Evolutionary conservation across 2,113 vertebrate genomes (phyloP).

Genomic region (Aegypius monachus): DNA sequence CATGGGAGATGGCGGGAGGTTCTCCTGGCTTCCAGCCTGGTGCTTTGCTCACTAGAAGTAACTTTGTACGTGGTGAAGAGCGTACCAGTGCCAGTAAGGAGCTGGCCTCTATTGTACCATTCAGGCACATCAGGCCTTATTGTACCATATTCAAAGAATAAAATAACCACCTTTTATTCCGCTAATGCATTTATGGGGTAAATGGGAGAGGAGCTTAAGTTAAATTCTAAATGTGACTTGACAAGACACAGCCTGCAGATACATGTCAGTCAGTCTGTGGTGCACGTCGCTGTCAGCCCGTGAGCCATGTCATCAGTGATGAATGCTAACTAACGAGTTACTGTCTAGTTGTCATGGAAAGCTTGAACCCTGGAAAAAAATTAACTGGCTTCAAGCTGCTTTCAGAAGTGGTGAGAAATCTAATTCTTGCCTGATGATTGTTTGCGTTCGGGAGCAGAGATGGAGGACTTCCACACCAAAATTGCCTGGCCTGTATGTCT

Average conservation of each 20-base stretch:
- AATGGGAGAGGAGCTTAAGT: background rate
- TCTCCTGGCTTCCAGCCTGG: background rate
- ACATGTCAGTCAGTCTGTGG: background rate
- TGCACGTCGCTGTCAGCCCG: background rate
- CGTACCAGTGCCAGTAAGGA: accelerated
- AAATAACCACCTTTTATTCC: background rate
- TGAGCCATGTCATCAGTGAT: background rate
- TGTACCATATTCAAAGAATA: background rate
- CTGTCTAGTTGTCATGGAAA: background rate
- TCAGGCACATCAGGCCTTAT: too few relatives aligned
- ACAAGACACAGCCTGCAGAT: background rate
- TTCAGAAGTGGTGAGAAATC: background rate
- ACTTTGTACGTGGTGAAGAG: background rate
- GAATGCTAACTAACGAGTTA: background rate
- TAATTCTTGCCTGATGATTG: background rate
- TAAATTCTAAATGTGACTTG: background rate
- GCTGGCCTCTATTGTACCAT: accelerated
- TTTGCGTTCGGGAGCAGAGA: background rate
- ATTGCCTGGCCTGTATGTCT: too few relatives aligned
- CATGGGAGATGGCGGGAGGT: accelerated
- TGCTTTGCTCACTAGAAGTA: background rate
- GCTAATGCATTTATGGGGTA: background rate
- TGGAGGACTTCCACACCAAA: background rate
- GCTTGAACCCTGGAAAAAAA: background rate
- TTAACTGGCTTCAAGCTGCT: background rate